Conservation (phyloP, 2,113 vertebrate genomes). For the Albula goreensis region DNA sequence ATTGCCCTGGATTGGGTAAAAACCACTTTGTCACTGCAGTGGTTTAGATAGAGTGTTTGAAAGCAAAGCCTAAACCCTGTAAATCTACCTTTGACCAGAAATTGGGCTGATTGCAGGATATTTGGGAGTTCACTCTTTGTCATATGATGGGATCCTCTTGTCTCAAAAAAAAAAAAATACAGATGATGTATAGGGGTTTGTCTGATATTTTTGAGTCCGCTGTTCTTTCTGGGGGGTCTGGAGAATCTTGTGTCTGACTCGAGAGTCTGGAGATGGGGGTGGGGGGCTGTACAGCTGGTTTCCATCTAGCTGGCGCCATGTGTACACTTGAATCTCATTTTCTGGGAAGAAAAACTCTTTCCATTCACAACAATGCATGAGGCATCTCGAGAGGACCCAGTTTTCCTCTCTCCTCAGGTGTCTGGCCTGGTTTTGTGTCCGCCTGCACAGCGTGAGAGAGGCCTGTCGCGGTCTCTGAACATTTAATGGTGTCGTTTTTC, state of each 20-base stretch:
- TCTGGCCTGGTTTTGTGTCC: neutral
- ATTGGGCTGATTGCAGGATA: neutral
- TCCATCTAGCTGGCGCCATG: neutral
- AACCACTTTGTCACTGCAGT: neutral
- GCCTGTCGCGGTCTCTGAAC: neutral
- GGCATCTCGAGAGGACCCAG: neutral
- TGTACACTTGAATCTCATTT: slow-evolving; percentile 1
- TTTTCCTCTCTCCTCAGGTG: no score
- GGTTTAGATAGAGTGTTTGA: neutral
- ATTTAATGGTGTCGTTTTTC: neutral
- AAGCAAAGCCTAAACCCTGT: neutral
- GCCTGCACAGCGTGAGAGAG: neutral
- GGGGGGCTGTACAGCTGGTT: neutral
- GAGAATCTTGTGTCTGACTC: neutral
- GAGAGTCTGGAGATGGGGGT: neutral
- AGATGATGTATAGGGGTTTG: neutral
- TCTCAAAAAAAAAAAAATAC: neutral
- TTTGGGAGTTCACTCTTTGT: neutral
- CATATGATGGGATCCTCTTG: no score
- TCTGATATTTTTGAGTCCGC: neutral
- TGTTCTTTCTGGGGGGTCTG: neutral
- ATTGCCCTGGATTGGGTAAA: neutral
- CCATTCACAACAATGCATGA: neutral
- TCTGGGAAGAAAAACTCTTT: neutral
- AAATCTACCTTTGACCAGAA: neutral